A percentile compares a stretch with the other conserved stretches of the same genome.
These are phyloP conservation scores for Antechinus flavipes DNA, from an alignment of 2,113 vertebrate species.

Conservation along the genomic window DNA sequence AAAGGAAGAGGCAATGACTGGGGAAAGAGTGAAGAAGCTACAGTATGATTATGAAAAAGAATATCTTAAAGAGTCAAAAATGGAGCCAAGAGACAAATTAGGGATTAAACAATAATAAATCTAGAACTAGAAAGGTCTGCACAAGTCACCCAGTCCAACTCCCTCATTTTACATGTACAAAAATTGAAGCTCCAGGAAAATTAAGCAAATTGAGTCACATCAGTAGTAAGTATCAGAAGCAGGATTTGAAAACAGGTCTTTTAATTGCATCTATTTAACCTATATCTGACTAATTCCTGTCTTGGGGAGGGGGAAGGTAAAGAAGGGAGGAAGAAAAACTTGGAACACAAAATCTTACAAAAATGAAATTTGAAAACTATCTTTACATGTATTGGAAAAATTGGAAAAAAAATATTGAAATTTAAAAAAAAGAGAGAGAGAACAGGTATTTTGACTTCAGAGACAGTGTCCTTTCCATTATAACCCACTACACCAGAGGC, in stretches of 20 bases:
- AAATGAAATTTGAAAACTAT: no score
- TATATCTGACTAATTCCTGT: no score
- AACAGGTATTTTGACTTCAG: background rate
- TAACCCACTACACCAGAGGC: background rate
- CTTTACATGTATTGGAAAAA: no score
- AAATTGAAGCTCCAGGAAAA: background rate
- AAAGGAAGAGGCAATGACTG: background rate
- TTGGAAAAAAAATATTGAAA: no score
- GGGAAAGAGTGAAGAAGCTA: background rate
- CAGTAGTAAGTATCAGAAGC: background rate
- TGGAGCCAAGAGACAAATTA: background rate
- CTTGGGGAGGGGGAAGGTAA: no score
- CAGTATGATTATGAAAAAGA: background rate
- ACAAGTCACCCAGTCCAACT: background rate
- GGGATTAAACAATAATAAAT: background rate
- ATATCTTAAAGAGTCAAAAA: background rate
- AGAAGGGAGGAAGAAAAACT: no score
- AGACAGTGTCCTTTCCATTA: background rate
- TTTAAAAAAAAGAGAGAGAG: no score
- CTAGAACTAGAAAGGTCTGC: background rate
- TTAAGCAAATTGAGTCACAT: background rate
- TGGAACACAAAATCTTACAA: no score
- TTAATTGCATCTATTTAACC: no score
- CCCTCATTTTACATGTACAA: background rate
- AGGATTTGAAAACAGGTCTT: background rate